Conservation (phyloP, 1,140 invertebrate species). For the Aricia agestis region DNA sequence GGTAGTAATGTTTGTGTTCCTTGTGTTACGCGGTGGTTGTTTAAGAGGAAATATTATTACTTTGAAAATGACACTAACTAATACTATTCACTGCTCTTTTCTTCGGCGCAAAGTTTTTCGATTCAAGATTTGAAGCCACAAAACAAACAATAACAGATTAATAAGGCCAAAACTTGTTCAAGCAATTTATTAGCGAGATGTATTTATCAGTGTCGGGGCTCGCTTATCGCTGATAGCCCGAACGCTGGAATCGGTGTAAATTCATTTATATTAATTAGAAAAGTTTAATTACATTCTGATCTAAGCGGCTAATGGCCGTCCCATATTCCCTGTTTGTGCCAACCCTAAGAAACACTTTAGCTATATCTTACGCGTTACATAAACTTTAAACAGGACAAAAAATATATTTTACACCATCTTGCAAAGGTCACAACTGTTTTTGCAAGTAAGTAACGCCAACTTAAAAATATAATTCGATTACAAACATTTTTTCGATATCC, state of each 20-base stretch:
- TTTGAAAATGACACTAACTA: not conserved
- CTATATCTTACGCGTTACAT: not conserved
- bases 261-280: conserved; percentile 17
- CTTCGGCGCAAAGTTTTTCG: not conserved
- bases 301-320: conserved; percentile 8
- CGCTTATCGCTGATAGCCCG: not conserved
- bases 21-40: not conserved
- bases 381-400: too few species aligned
- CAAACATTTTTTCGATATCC: too few species aligned
- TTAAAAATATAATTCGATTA: too few species aligned
- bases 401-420: too few species aligned
- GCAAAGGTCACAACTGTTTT: too few species aligned
- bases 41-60: not conserved
- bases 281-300: conserved; percentile 16
- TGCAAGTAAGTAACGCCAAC: too few species aligned
- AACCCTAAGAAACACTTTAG: not conserved
- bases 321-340: conserved; percentile 10
- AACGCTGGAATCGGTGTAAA: not conserved
- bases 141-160: not conserved
- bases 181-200: not conserved
- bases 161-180: not conserved
- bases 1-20: not conserved
- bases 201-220: conserved; percentile 5
- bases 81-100: not conserved
- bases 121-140: not conserved